Conservation (phyloP, 1,140 invertebrate genomes). For the Tetraneura akinire region DNA sequence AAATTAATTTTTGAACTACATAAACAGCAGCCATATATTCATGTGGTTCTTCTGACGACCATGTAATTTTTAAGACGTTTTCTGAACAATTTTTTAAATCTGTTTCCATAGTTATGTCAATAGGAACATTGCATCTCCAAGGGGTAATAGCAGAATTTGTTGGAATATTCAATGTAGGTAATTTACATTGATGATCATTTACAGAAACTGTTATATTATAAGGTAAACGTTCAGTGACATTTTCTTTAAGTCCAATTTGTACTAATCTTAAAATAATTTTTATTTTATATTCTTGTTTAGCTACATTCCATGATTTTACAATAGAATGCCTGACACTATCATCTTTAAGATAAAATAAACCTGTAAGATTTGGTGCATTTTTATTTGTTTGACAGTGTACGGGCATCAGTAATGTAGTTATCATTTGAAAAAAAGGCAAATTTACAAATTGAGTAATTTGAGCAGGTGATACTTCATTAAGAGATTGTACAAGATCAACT, state of each 20-base stretch:
- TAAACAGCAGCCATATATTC: constrained; percentile 37
- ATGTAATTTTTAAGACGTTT: constrained; percentile 32
- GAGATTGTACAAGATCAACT: not conserved
- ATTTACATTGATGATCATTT: constrained; percentile 28
- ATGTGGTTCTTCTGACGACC: constrained; percentile 36
- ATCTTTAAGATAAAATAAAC: constrained; percentile 29
- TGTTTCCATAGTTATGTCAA: constrained; percentile 29
- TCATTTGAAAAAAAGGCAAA: constrained; percentile 26
- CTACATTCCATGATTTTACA: constrained; percentile 35
- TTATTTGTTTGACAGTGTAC: constrained; percentile 5
- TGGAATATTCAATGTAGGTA: constrained; percentile 42
- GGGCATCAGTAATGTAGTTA: constrained; percentile 11
- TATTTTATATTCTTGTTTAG: constrained; percentile 43
- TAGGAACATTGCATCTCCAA: constrained; percentile 43
- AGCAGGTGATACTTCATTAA: not conserved
- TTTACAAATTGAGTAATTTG: not conserved
- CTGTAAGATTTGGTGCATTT: constrained; percentile 9
- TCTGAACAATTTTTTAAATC: constrained; percentile 42
- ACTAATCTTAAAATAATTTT: constrained; percentile 37
- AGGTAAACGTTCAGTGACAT: constrained; percentile 39
- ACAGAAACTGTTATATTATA: constrained; percentile 33
- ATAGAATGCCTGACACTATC: constrained; percentile 28
- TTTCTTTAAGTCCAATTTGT: constrained; percentile 17
- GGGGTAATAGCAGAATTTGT: constrained; percentile 33
- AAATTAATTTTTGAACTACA: constrained; percentile 22